phyloP scores from a whole-genome alignment of 1,140 invertebrate genomes.

The Dermatophagoides farinae region DNA sequence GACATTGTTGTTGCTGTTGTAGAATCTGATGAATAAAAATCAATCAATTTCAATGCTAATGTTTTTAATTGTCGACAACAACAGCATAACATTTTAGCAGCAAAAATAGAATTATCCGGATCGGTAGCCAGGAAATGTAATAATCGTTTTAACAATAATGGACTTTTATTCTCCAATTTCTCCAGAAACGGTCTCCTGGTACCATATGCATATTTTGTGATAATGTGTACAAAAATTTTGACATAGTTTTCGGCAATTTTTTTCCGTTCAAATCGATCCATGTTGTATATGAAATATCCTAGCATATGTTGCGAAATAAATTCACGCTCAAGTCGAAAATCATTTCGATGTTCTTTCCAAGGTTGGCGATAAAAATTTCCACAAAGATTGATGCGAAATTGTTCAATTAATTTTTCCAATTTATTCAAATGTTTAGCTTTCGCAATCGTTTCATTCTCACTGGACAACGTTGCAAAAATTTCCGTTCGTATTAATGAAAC shows the following conservation, averaged over 20 bases:
- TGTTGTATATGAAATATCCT: not conserved
- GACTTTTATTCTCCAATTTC: not conserved
- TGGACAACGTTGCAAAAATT: not conserved
- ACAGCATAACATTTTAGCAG: not conserved
- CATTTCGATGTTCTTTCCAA: not conserved
- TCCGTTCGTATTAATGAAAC: not conserved
- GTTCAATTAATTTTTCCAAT: not conserved
- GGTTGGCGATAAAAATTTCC: not conserved
- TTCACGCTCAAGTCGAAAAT: constrained; percentile 5
- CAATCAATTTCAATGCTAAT: not conserved
- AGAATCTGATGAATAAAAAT: not conserved
- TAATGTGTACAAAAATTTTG: not conserved
- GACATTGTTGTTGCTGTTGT: not conserved
- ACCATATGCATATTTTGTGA: not conserved
- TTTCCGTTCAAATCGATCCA: not conserved
- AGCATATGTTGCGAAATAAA: not conserved
- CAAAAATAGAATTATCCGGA: not conserved
- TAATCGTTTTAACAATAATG: not conserved
- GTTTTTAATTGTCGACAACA: not conserved
- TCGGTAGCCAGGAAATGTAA: not conserved
- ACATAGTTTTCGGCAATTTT: not conserved
- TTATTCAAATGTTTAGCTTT: not conserved
- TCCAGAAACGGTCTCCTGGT: not conserved
- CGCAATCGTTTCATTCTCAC: not conserved
- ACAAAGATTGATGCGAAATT: not conserved